Base-by-base conservation (phyloP, 2,113 vertebrate genomes). In the Psilopogon haemacephalus region DNA sequence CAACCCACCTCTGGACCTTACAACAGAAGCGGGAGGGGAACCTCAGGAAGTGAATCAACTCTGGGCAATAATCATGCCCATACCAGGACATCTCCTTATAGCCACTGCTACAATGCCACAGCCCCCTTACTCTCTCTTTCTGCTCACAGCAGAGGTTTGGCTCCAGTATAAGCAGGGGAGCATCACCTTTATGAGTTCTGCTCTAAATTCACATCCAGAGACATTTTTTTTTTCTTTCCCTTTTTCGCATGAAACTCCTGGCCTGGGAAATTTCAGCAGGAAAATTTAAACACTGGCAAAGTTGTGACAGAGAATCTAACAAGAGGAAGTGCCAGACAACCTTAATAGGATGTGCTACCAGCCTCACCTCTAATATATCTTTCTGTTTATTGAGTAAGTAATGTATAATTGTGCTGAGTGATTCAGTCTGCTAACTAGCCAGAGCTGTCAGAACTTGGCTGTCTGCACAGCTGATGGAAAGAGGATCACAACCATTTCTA, bases 391-490 rank as follows among this genome's bases (percentile, higher is more conserved):
- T 64, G 77, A 75, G 54, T 37, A 84, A 68, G 32, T 78, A 60
- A 58, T 48, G 21, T 44, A 50, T 75, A 92, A 87, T 91, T 69
- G 69, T 8, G 58, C 74, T 54, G 77, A 94, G 77, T 82, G 89
- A 89, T 84, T 91, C 74, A 75, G 65, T 19, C 62, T 90, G 63
- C 54, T 89, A 79, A 75, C 65, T 44, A 94, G 86, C 81, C 89
- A 94, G 86, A 86, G 54, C 89, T 93, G 84, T 90, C 93, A 93
- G 86, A 94, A 90, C 35, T 92, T 90, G 81, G 73, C 89, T 94
- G 35, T 52, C 73, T 90, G 42, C 48, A 52, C 38, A 84, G 62
- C 5, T 84, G 67, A 75, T 0, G 3, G 74, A 82, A 91, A 77
- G 73, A 90, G 35, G n/a, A 91, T 74, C 80, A 40, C 68, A 42